Base-by-base conservation (phyloP, 2,888 invertebrate genomes). In the Tortrix viridana region DNA sequence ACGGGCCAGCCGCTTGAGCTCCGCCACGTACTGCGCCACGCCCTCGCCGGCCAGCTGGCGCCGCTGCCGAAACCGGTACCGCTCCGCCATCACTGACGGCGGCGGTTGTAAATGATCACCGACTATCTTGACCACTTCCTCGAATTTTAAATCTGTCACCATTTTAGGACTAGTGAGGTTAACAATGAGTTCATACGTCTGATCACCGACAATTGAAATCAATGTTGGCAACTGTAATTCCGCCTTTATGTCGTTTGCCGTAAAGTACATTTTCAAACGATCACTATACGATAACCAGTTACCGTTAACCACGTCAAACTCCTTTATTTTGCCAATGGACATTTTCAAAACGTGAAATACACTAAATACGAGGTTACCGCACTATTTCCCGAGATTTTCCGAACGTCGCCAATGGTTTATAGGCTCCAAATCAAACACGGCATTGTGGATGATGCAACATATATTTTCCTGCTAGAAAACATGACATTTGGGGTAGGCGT, bases 81-180 rank as follows among this genome's bases (percentile, higher is more conserved):
- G 19, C 20, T 60, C 60, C 12, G 60, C 60, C 12, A 60, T 32
- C 20, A 38, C 37, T 7, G 60, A 60, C 9, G 60, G 60, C 14
- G 5, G 37, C 0, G 60, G 60, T 16, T 47, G 47, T 32, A 57
- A n/a, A 47, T 57, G 56, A 14, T 37, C 16, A 6, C 14, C 16
- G 2, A 57, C 1, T 6, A 57, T 14, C 5, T 19, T 19, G 5
- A 38, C 38, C 1, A 19, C 38, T 9, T 20, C 16, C 2, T 12
- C 38, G 20, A 19, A 48, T 0, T 18, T 47, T 7, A 38, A 20
- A 1, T 7, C 20, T 19, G 47, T 1, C 4, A 46, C 46, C 5
- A 19, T 38, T 6, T 12, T 19, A 5, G 56, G 56, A 12, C 56
- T 49, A 12, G 49, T 3, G 22, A 49, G 14, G 16, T 14, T 49